Evolutionary conservation across 2,113 vertebrate genomes (phyloP).

Genomic region (Eolophus roseicapilla): DNA sequence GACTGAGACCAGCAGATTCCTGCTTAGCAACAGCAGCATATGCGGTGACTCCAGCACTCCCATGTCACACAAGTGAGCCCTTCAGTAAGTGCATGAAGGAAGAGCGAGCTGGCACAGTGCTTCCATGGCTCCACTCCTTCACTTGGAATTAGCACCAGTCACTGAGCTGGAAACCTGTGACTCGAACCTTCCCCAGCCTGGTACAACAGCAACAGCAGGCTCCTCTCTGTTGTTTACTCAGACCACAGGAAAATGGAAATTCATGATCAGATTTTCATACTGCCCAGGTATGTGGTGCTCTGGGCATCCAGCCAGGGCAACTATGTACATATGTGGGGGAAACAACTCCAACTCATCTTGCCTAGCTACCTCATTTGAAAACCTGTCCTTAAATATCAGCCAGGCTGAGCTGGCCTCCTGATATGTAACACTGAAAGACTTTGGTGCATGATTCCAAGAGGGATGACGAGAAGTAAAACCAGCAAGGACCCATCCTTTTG

Average conservation of each 20-base stretch:
- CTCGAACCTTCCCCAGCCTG: not conserved
- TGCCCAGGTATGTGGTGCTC: not conserved
- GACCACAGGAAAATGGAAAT: slow-evolving; percentile 10
- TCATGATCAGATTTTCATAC: not conserved
- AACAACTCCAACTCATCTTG: not conserved
- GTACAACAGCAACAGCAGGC: not conserved
- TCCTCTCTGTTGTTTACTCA: slow-evolving; percentile 23
- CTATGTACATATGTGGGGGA: not conserved
- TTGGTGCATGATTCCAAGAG: slow-evolving; percentile 7
- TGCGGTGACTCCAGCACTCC: not conserved
- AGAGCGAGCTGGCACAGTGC: not conserved
- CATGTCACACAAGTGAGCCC: not conserved
- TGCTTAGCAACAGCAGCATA: not conserved
- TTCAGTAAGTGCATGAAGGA: not conserved
- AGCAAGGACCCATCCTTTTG: slow-evolving; percentile 16
- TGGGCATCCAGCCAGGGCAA: slow-evolving; percentile 25
- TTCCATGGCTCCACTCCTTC: not conserved
- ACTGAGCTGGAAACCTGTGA: not conserved
- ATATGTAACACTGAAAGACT: not conserved
- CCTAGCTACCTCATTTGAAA: not conserved
- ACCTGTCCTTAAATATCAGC: slow-evolving; percentile 16
- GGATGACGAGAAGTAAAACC: slow-evolving; percentile 7
- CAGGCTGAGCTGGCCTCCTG: not conserved
- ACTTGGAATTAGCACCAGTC: slow-evolving; percentile 1
- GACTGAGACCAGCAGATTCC: not conserved